phyloP scores from a whole-genome alignment of 2,888 invertebrate genomes.

The Nebria brevicollis region DNA sequence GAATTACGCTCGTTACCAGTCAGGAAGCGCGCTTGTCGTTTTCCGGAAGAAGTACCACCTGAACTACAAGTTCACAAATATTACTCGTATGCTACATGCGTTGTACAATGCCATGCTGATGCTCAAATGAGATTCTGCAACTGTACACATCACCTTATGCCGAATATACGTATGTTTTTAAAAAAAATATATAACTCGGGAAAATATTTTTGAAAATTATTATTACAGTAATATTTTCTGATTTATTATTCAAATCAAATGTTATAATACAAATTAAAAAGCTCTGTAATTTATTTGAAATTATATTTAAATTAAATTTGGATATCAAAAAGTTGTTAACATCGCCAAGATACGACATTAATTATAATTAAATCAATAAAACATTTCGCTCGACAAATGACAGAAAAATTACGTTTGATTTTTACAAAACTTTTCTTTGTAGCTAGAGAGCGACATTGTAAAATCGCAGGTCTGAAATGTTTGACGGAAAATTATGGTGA shows the following conservation, averaged over 20 bases:
- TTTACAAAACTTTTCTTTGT: constrained; percentile 52
- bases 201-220: too few species aligned
- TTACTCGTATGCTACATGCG: constrained; percentile 71
- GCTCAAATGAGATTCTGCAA: constrained; percentile 68
- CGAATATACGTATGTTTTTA: constrained; percentile 64
- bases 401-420: neutral
- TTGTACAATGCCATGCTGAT: constrained; percentile 69
- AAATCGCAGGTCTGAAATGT: constrained; percentile 67
- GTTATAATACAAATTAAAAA: too few species aligned
- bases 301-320: too few species aligned
- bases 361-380: constrained; percentile 17
- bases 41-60: constrained; percentile 66
- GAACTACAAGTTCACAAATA: constrained; percentile 63
- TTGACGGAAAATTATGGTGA: constrained; percentile 64
- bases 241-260: too few species aligned
- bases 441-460: constrained; percentile 65
- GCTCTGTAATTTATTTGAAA: too few species aligned
- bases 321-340: too few species aligned
- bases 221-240: too few species aligned
- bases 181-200: too few species aligned
- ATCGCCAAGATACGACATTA: too few species aligned
- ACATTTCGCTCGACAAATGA: neutral
- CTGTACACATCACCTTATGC: constrained; percentile 73
- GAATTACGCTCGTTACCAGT: constrained; percentile 65
- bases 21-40: constrained; percentile 67